Evolutionary conservation across 2,113 vertebrate species (phyloP), one percentile per base, ranked within the genome.

Genomic region (Sinocyclocheilus anshuiensis): DNA sequence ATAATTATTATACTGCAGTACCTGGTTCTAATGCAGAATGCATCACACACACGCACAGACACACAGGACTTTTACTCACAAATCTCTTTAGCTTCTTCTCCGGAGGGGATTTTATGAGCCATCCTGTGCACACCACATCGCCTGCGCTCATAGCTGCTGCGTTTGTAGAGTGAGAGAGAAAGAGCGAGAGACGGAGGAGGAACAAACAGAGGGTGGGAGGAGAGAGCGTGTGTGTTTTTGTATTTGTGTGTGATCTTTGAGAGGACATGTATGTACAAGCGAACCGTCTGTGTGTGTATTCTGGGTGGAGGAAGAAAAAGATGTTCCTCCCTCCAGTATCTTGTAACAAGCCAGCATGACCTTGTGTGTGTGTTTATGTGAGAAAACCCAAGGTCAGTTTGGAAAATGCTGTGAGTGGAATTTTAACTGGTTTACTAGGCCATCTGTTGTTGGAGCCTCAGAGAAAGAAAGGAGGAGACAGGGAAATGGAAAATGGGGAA

Each of bases 11-110:
- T 29, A 81, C 61, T 81, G 79, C 79, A 81, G 79, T 81, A 39
- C 61, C 61, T 1, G 61, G 15, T 81, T 67, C 61, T 48, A 33
- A 81, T 50, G 39, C 79, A 11, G 0, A 79, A 78, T 57, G 61
- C 76, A 76, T 61, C 80, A 16, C 81, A 45, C 57, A 67, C 67
- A 33, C 53, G 65, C 74, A 59, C 42, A 18, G 39, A 48, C 55
- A 71, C 57, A 57, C 76, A 69, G 75, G 83, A 75, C 1, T 79
- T 84, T 85, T 94, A 99, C 98, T 99, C 95, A 99, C 98, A 91
- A 98, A 99, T 97, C 98, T 95, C 94, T 98, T 98, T 45, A 99
- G 95, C 93, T 99, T 99, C 94, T 96, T 98, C 93, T 99, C 98
- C 6, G 98, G 98, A 89, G 98, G 98, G 42, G 98, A 99, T 95